phyloP scores from a whole-genome alignment of 2,888 invertebrate species.

The Lingula anatina region DNA sequence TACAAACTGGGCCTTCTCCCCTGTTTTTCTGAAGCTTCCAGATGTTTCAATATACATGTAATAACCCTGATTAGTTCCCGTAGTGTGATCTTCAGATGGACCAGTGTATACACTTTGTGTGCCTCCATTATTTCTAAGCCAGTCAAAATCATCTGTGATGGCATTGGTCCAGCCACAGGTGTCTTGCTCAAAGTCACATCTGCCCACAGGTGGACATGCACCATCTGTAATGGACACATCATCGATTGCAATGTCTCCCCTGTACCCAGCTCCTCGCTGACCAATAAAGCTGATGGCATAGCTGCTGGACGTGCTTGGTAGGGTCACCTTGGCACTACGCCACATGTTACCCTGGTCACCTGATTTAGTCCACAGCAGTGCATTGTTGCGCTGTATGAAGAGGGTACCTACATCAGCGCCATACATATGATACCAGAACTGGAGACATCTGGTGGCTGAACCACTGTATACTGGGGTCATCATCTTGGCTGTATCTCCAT shows the following conservation, averaged over 20 bases:
- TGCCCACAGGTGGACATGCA: background rate
- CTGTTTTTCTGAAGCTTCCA: conserved; percentile 54
- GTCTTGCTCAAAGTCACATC: conserved; percentile 33
- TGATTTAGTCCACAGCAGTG: conserved; percentile 19
- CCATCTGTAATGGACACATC: conserved; percentile 10
- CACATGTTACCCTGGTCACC: conserved; percentile 36
- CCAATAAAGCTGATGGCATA: no score
- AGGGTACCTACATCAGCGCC: conserved; percentile 37
- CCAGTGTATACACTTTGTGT: conserved; percentile 22
- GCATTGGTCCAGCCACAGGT: conserved; percentile 34
- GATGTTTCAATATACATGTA: conserved; percentile 45
- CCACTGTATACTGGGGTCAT: conserved; percentile 21
- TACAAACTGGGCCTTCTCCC: conserved; percentile 58
- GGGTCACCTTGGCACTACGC: conserved; percentile 28
- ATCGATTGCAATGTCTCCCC: conserved; percentile 33
- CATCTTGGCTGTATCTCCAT: conserved; percentile 30
- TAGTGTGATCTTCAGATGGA: conserved; percentile 25
- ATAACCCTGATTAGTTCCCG: conserved; percentile 20
- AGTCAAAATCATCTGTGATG: conserved; percentile 28
- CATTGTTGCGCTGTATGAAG: conserved; percentile 24
- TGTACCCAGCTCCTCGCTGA: conserved; percentile 22
- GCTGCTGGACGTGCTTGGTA: no score
- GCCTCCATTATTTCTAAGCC: conserved; percentile 24
- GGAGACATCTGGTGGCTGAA: conserved; percentile 25
- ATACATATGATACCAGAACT: conserved; percentile 48